These are phyloP conservation scores for Clinocottus analis DNA, from an alignment of 2,113 vertebrate genomes.

Conservation along the genomic window DNA sequence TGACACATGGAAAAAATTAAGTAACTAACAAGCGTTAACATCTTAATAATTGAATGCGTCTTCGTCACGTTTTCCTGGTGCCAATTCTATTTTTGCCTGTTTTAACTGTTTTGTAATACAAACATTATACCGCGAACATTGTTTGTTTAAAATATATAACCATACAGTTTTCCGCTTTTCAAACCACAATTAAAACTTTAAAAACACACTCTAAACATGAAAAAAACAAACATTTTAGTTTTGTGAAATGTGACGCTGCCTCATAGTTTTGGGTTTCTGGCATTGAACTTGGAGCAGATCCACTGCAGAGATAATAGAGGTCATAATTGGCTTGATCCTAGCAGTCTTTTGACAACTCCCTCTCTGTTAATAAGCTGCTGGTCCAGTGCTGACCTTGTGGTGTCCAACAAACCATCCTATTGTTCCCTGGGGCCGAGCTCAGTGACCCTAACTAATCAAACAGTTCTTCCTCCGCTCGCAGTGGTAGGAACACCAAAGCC, in stretches of 20 bases:
- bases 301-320: neutral
- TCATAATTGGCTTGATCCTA: constrained; percentile 57
- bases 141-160: neutral
- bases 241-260: neutral
- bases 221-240: neutral
- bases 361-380: constrained; percentile 62
- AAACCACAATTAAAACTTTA: no score
- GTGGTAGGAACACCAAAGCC: constrained; percentile 62
- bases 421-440: constrained; percentile 70
- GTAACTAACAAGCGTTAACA: neutral
- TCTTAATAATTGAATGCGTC: neutral
- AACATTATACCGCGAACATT: neutral
- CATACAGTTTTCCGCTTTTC: no score
- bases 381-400: constrained; percentile 69
- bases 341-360: constrained; percentile 45
- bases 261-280: neutral
- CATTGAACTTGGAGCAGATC: neutral
- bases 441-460: constrained; percentile 81
- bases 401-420: constrained; percentile 72
- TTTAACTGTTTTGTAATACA: neutral
- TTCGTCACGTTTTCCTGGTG: neutral
- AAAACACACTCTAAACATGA: neutral
- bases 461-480: constrained; percentile 70
- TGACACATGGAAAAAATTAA: neutral
- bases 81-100: neutral